A percentile compares a stretch with the other conserved stretches of the same genome.
Evolutionary conservation across 2,113 vertebrate genomes (phyloP).

Genomic region (Phoxinus phoxinus): DNA sequence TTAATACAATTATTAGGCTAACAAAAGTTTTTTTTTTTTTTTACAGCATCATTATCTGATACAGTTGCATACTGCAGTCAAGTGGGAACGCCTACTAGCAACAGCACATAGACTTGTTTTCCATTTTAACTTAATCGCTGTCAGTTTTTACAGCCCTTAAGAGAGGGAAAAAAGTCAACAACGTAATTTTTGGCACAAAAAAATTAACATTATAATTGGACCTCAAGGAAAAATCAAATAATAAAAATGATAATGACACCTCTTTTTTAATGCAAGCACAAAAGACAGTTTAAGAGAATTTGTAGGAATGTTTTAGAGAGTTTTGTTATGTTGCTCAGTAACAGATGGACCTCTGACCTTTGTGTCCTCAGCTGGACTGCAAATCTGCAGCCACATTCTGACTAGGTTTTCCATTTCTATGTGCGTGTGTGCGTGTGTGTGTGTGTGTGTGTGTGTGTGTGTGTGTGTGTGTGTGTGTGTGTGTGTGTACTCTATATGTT

Average conservation of each 20-base stretch:
- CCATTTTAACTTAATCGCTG: not conserved
- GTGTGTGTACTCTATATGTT: not conserved
- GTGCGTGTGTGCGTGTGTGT: not conserved
- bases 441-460: not conserved
- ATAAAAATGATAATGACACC: not conserved
- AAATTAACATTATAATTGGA: not conserved
- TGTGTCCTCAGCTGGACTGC: conserved; percentile 12
- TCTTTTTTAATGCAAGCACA: not conserved
- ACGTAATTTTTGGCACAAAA: not conserved
- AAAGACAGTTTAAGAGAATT: not conserved
- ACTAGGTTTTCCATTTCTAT: not conserved
- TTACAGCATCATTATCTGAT: too few relatives aligned
- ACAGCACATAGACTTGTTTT: not conserved
- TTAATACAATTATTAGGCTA: too few relatives aligned
- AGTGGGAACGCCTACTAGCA: not conserved
- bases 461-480: not conserved
- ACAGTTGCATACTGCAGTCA: not conserved
- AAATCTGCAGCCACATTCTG: not conserved
- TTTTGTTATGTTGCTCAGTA: conserved; percentile 32
- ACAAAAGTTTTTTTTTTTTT: too few relatives aligned
- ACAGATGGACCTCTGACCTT: conserved; percentile 30
- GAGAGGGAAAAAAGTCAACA: not conserved
- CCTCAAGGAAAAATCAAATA: not conserved
- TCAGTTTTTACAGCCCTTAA: not conserved
- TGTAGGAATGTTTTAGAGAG: not conserved